Conservation (phyloP, 2,797 vertebrate genomes). For the Rhincodon typus region DNA sequence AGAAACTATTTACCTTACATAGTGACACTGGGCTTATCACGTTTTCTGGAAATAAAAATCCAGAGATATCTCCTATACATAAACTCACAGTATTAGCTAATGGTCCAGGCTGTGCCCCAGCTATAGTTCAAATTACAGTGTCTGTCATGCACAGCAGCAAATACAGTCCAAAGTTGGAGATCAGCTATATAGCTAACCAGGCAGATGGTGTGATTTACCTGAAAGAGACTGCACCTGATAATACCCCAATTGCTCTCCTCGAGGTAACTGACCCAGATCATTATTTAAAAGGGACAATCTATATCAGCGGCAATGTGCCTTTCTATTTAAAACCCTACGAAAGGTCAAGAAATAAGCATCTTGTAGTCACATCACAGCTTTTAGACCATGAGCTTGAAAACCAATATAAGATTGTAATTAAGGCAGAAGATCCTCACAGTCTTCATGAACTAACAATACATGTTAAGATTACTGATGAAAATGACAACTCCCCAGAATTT, state of each 20-base stretch:
- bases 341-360: constrained; percentile 55
- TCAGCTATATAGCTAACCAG: constrained; percentile 63
- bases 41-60: constrained; percentile 52
- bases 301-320: constrained; percentile 56
- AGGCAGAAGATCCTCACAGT: constrained; percentile 44
- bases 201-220: constrained; percentile 60
- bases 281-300: constrained; percentile 50
- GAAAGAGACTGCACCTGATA: constrained; percentile 61
- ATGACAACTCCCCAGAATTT: constrained; percentile 65
- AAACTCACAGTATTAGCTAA: constrained; percentile 59
- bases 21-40: constrained; percentile 56
- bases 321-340: constrained; percentile 60
- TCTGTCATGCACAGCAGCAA: constrained; percentile 53
- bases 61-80: constrained; percentile 54
- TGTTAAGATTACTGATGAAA: constrained; percentile 60
- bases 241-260: constrained; percentile 62
- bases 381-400: constrained; percentile 61
- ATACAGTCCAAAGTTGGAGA: constrained; percentile 55
- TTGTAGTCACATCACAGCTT: constrained; percentile 64
- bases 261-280: constrained; percentile 56
- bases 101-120: constrained; percentile 57
- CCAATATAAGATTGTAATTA: constrained; percentile 57
- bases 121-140: constrained; percentile 59
- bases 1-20: constrained; percentile 58
- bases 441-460: constrained; percentile 49